phyloP scores from a whole-genome alignment of 2,888 invertebrate genomes.

The Oscheius sp. region DNA sequence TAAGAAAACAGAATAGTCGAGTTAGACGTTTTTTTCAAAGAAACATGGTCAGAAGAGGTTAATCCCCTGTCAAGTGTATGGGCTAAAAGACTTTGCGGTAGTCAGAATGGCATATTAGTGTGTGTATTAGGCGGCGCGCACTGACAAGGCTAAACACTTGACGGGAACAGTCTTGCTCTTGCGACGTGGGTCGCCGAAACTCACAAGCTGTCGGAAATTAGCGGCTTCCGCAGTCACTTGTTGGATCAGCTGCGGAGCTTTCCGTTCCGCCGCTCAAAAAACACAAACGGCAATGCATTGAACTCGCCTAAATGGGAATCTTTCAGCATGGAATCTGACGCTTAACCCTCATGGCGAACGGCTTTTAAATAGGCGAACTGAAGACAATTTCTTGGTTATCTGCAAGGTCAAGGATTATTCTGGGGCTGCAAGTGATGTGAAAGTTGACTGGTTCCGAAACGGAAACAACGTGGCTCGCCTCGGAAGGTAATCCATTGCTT shows the following conservation, averaged over 20 bases:
- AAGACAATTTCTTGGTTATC: slow-evolving; percentile 51
- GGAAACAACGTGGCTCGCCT: slow-evolving; percentile 40
- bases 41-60: slow-evolving; percentile 7
- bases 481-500: slow-evolving; percentile 41
- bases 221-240: slow-evolving; percentile 15
- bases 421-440: slow-evolving; percentile 53
- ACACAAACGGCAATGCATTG: neutral
- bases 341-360: slow-evolving; percentile 47
- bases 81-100: slow-evolving; percentile 22
- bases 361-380: slow-evolving; percentile 43
- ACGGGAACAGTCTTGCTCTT: slow-evolving; percentile 32
- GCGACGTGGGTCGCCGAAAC: slow-evolving; percentile 19
- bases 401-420: slow-evolving; percentile 53
- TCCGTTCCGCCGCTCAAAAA: neutral
- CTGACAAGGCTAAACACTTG: slow-evolving; percentile 33
- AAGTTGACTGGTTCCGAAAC: slow-evolving; percentile 50
- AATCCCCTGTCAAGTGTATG: slow-evolving; percentile 9
- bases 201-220: slow-evolving; percentile 27
- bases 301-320: neutral
- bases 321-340: slow-evolving; percentile 50
- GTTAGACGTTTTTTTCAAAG: neutral
- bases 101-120: slow-evolving; percentile 31
- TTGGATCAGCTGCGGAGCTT: slow-evolving; percentile 15
- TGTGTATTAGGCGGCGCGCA: slow-evolving; percentile 29
- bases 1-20: neutral